Evolutionary conservation across 1,140 invertebrate species (phyloP), one percentile per base, ranked within the genome.

Genomic region (Eriosoma lanigerum): DNA sequence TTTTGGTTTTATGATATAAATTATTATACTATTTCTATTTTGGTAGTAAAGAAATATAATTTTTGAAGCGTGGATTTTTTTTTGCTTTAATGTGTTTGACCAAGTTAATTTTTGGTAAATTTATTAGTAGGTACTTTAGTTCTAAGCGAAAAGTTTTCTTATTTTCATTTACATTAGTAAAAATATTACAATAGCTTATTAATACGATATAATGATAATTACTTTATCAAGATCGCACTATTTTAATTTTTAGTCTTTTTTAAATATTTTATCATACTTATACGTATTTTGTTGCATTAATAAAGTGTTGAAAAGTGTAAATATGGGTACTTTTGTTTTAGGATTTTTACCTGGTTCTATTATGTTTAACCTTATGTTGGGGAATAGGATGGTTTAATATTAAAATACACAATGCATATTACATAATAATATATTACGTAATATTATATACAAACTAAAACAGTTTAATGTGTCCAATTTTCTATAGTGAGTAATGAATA

Each of bases 81-180:
- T 70, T 29, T 29, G 15, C 17, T 15, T 10, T 26, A 50, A 70
- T 50, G 66, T 50, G 24, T 70, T 70, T 26, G 24, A 21, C 21
- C 8, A 70, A 70, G 66, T 70, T 70, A 48, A 48, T 70, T 70
- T 70, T 48, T 48, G 8, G 24, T 0, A 8, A 70, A 70, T 70
- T 70, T 70, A 70, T 70, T 70, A 70, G 6, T n/a, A n/a, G 26
- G 21, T 70, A 38, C 32, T 70, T 50, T 10, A 26, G 50, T 44
- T 50, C 48, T 50, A 44, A 24, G 10, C 4, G 6, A 24, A 68
- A 46, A n/a, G 24, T 44, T 46, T 44, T 68, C 10, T 46, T 46
- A 46, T 15, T 46, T 24, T 46, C 44, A 32, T 66, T 21, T 21
- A 44, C 21, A 13, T 64, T 64, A 17, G 44, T 46, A 24, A 21